Evolutionary conservation across 2,888 invertebrate species (phyloP).

Genomic region (Cyclophora albipunctata): DNA sequence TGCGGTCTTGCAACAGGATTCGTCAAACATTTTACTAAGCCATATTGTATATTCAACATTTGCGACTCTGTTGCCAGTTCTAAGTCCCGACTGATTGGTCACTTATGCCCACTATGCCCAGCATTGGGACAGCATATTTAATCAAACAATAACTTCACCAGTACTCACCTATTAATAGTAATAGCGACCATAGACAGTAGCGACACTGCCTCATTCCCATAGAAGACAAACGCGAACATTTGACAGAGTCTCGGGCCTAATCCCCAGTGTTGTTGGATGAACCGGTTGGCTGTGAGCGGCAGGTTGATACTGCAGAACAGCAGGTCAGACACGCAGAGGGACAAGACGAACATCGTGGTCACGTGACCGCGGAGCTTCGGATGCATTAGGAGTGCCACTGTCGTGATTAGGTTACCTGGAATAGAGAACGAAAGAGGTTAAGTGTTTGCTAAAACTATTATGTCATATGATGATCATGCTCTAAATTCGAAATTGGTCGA

Average conservation of each 20-base stretch:
- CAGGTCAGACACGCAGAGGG: constrained; percentile 89
- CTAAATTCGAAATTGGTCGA: no score
- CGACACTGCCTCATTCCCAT: constrained; percentile 92
- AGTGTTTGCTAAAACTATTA: not conserved
- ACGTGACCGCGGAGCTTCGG: constrained; percentile 87
- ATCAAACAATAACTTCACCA: no score
- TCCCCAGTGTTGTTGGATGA: constrained; percentile 87
- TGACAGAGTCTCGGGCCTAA: constrained; percentile 85
- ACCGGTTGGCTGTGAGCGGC: constrained; percentile 88
- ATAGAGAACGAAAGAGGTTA: constrained; percentile 15
- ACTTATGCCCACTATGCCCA: no score
- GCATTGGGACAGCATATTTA: no score
- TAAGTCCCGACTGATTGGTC: no score
- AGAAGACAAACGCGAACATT: constrained; percentile 91
- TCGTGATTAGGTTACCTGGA: constrained; percentile 88
- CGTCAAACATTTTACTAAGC: no score
- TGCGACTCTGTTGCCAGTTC: no score
- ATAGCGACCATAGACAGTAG: constrained; percentile 92
- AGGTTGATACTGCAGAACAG: constrained; percentile 89
- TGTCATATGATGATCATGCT: no score
- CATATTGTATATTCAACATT: no score
- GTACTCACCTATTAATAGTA: constrained; percentile 85
- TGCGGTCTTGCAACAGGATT: no score
- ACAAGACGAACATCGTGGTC: constrained; percentile 91
- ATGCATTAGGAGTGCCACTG: constrained; percentile 84